Base-by-base conservation (phyloP, 1,140 invertebrate species). In the Rhizoglyphus robini region DNA sequence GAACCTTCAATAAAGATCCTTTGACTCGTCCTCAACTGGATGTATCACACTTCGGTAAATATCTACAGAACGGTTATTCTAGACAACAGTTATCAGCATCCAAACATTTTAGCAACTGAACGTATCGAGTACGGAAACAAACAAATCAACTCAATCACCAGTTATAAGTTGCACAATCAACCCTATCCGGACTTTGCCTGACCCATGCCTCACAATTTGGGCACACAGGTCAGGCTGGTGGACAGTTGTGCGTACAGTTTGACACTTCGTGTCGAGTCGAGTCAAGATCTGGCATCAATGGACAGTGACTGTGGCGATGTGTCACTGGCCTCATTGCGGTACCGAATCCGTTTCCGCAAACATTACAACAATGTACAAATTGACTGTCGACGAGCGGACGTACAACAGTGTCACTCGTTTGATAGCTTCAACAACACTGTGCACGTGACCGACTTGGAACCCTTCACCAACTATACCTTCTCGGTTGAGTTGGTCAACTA, bases 381-480 rank as follows among this genome's bases (percentile, higher is more conserved):
- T 31, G 18, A 62, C 18, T 60, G 23, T 34, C 51, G 67, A 13
- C 48, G 49, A 29, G 41, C 64, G 23, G 57, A 34, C 34, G 23
- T 62, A 25, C 31, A 25, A 32, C 51, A 54, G 20, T 58, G 34
- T 41, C 20, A 73, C 70, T 27, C 69, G 78, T 27, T 74, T 70
- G 76, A 69, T 25, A 80, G 79, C 0, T 81, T 80, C 62, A 71
- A 77, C 18, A 72, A 69, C 2, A 73, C 75, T 38, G 71, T 84
- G 0, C 75, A 80, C 36, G 74, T 91, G 0, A 76, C 73, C 13
- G 76, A 81, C 38, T 75, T 96, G 3, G 80, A 81, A 67, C 85
- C 90, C 0, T 92, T 84, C 72, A 87, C 86, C 0, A 80, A 81
- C 3, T 95, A 96, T 72, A 77, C 82, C 0, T 78, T 94, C 29